These are phyloP conservation scores for Cheilosia grossa DNA, from an alignment of 2,888 invertebrate species.

Conservation along the genomic window DNA sequence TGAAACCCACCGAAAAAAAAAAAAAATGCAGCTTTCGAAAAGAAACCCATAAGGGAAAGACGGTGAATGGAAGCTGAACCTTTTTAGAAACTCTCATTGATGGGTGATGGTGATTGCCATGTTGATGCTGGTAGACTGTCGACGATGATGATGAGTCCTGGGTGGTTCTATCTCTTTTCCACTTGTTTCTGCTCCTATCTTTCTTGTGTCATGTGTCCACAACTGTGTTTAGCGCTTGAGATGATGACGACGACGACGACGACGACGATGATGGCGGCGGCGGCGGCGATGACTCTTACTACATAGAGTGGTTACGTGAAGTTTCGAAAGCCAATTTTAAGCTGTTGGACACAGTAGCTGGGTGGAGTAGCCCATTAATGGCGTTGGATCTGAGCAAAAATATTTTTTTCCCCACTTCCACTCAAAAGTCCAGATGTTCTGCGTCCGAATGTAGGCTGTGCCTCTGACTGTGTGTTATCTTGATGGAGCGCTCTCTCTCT, in stretches of 20 bases:
- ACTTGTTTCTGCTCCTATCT: constrained; percentile 48
- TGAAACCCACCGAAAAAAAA: constrained; percentile 57
- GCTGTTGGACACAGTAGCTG: constrained; percentile 51
- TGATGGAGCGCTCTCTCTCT: constrained; percentile 58
- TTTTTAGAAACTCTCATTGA: constrained; percentile 52
- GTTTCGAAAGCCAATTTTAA: constrained; percentile 64
- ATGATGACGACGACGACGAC: constrained; percentile 64
- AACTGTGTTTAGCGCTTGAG: constrained; percentile 70
- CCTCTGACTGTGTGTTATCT: constrained; percentile 55
- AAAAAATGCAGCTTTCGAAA: constrained; percentile 33
- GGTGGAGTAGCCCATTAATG: constrained; percentile 61
- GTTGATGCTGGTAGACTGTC: constrained; percentile 54
- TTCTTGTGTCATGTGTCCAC: constrained; percentile 70
- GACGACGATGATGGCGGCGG: constrained; percentile 25
- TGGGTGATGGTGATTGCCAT: constrained; percentile 68
- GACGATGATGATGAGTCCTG: constrained; percentile 68
- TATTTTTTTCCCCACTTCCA: constrained; percentile 40
- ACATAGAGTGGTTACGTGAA: constrained; percentile 64
- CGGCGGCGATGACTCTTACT: constrained; percentile 65
- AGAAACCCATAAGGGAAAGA: constrained; percentile 40
- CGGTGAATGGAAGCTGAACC: constrained; percentile 59
- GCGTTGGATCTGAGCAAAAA: constrained; percentile 38
- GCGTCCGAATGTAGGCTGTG: constrained; percentile 36
- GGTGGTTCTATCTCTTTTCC: constrained; percentile 75
- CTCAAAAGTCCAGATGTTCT: constrained; percentile 51